Evolutionary conservation across 2,797 vertebrate species (phyloP).

Genomic region (Columba guinea): DNA sequence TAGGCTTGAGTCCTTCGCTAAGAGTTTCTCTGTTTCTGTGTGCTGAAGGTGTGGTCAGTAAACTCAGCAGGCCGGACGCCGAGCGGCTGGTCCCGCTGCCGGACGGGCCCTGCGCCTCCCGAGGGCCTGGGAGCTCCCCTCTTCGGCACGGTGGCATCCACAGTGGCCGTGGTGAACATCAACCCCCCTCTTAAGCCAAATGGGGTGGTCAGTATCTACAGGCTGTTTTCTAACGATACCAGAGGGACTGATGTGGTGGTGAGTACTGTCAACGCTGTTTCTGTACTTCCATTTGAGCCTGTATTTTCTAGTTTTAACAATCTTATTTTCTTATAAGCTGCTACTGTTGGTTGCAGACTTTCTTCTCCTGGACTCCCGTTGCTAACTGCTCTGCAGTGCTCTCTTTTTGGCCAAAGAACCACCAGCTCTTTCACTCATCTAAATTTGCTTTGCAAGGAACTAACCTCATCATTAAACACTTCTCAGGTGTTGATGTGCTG

Average conservation of each 20-base stretch:
- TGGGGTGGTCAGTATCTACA: conserved; percentile 88
- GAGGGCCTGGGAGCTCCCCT: conserved; percentile 82
- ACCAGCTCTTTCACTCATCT: not conserved
- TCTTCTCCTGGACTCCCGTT: not conserved
- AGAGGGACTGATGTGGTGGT: conserved; percentile 81
- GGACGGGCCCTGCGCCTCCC: conserved; percentile 88
- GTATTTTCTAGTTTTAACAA: not conserved
- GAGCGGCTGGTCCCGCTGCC: conserved; percentile 85
- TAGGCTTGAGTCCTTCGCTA: not conserved
- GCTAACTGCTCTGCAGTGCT: not conserved
- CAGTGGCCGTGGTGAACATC: conserved; percentile 86
- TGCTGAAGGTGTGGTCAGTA: conserved; percentile 85
- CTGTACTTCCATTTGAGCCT: not conserved
- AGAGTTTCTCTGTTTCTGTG: not conserved
- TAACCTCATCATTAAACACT: not conserved
- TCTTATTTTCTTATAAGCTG: not conserved
- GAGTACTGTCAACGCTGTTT: conserved; percentile 39
- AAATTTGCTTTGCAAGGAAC: not conserved
- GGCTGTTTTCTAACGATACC: conserved; percentile 80
- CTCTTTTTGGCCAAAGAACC: not conserved
- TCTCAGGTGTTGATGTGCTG: not conserved
- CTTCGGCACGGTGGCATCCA: conserved; percentile 81
- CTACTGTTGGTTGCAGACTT: not conserved
- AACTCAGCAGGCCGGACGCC: conserved; percentile 84
- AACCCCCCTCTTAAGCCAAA: conserved; percentile 83